phyloP scores from a whole-genome alignment of 1,140 invertebrate species.

The Trachymyrmex septentrionalis region DNA sequence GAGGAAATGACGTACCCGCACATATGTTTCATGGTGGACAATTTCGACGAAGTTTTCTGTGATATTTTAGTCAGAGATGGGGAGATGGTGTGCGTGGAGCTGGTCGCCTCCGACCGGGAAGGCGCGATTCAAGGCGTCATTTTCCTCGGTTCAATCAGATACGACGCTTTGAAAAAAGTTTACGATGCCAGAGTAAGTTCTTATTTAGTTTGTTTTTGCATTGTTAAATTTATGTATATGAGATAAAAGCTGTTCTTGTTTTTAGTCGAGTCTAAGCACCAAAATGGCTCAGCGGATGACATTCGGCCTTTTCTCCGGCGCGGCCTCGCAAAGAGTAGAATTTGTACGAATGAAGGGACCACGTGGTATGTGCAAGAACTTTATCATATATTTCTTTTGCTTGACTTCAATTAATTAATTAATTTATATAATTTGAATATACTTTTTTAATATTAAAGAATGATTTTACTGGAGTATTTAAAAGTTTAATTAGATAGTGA shows the following conservation, averaged over 20 bases:
- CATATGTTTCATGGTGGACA: slow-evolving; percentile 99
- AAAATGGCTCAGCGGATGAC: slow-evolving; percentile 99
- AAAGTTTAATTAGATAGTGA: too few relatives aligned
- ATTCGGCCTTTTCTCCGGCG: slow-evolving; percentile 94
- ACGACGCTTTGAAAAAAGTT: slow-evolving; percentile 98
- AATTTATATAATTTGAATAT: slow-evolving; percentile 8
- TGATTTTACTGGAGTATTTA: too few relatives aligned
- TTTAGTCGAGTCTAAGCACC: slow-evolving; percentile 96
- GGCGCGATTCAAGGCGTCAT: slow-evolving; percentile 95
- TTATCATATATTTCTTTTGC: not conserved
- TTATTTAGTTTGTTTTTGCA: too few relatives aligned
- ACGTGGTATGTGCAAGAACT: slow-evolving; percentile 87
- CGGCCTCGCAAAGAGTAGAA: slow-evolving; percentile 95
- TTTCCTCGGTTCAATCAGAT: slow-evolving; percentile 98
- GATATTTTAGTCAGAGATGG: slow-evolving; percentile 98
- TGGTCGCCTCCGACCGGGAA: slow-evolving; percentile 96
- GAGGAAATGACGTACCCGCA: slow-evolving; percentile 99
- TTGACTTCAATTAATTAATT: not conserved
- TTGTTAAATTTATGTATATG: not conserved
- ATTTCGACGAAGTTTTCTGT: slow-evolving; percentile 99
- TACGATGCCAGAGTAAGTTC: slow-evolving; percentile 96
- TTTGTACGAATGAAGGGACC: slow-evolving; percentile 99
- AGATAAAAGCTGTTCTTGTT: slow-evolving; percentile 49
- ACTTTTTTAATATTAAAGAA: too few relatives aligned
- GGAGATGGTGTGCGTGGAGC: slow-evolving; percentile 99